A percentile compares a stretch with the other conserved stretches of the same genome.
phyloP scores from a whole-genome alignment of 2,113 vertebrate genomes.

The Gobio gobio region DNA sequence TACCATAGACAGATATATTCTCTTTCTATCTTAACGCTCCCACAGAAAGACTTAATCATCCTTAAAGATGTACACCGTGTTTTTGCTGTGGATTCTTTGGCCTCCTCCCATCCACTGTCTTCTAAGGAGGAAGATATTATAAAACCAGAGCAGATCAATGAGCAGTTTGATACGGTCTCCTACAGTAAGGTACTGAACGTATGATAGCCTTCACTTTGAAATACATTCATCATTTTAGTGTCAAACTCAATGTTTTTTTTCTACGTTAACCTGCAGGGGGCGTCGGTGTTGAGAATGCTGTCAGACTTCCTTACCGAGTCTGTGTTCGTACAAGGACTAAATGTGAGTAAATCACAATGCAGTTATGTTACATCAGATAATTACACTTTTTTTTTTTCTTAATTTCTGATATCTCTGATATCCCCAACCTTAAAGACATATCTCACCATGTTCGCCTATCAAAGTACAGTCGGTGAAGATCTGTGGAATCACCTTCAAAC shows the following conservation, averaged over 20 bases:
- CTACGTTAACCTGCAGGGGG: conserved; percentile 78
- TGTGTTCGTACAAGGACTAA: conserved; percentile 81
- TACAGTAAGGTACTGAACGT: conserved; percentile 87
- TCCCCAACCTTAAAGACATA: conserved; percentile 65
- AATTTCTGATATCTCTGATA: not conserved
- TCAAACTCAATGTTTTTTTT: not conserved
- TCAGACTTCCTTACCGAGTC: conserved; percentile 84
- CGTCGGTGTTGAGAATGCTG: conserved; percentile 90
- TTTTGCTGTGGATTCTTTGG: conserved; percentile 85
- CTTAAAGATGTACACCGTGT: conserved; percentile 79
- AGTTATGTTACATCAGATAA: not conserved
- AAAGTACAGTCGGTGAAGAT: conserved; percentile 79
- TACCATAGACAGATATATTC: too few relatives aligned
- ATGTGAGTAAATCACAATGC: conserved; percentile 72
- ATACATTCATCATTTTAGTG: not conserved
- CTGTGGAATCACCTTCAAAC: conserved; percentile 85
- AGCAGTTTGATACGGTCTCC: conserved; percentile 87
- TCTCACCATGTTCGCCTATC: conserved; percentile 78
- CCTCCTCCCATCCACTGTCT: conserved; percentile 88
- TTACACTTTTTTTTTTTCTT: not conserved
- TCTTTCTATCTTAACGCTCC: conserved; percentile 1
- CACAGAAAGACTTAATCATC: conserved; percentile 88
- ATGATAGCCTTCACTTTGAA: not conserved
- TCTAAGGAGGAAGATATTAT: conserved; percentile 80
- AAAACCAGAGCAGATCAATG: conserved; percentile 86